These are phyloP conservation scores for Phoebastria nigripes DNA, from an alignment of 2,797 vertebrate species.

Conservation along the genomic window DNA sequence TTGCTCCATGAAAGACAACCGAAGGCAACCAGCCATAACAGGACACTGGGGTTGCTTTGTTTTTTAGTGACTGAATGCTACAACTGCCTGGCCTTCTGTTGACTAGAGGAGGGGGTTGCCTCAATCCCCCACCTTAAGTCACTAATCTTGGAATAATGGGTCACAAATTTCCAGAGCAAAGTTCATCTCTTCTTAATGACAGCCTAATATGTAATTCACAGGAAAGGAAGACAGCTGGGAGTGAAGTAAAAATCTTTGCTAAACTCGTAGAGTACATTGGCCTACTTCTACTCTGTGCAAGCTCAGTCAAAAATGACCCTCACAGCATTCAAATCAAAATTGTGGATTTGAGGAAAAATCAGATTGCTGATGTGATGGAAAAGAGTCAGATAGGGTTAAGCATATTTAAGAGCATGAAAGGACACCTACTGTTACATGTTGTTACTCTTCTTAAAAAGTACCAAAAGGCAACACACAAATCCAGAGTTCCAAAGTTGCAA, in stretches of 20 bases:
- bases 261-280: fast-evolving
- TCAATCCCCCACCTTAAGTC: background rate
- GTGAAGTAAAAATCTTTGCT: background rate
- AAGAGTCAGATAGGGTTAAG: background rate
- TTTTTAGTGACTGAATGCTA: background rate
- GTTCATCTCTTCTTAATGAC: background rate
- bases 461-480: background rate
- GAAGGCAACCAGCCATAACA: background rate
- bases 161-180: background rate
- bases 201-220: background rate
- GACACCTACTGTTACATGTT: background rate
- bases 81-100: background rate
- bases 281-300: background rate
- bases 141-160: background rate
- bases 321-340: background rate
- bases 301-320: background rate
- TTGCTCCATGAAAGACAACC: background rate
- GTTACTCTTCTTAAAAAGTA: background rate
- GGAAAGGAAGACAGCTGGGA: background rate
- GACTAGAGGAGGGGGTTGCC: background rate
- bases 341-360: background rate
- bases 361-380: background rate
- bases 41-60: background rate
- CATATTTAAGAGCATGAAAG: background rate
- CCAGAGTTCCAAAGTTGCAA: background rate